Conservation (phyloP, 1,140 invertebrate genomes). For the Solenopsis fugax region DNA sequence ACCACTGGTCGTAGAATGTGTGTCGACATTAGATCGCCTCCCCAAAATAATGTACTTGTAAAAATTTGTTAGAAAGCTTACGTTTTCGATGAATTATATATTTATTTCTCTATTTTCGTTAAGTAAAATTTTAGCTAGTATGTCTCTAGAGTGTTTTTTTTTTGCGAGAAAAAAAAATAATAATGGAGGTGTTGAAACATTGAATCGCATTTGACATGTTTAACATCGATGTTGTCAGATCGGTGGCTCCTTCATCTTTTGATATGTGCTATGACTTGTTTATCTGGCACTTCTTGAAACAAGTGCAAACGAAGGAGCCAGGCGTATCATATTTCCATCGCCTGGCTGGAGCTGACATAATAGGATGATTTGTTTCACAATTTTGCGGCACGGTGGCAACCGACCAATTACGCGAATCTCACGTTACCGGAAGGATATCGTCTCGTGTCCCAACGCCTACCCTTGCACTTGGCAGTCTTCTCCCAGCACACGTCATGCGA, state of each 20-base stretch:
- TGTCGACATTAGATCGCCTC: background rate
- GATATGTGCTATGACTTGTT: conserved; percentile 2
- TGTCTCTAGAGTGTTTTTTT: background rate
- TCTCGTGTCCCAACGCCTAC: conserved; percentile 26
- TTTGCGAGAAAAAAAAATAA: background rate
- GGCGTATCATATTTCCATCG: conserved; percentile 59
- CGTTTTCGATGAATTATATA: background rate
- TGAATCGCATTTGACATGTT: background rate
- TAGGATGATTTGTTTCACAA: conserved; percentile 57
- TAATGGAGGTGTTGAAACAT: background rate
- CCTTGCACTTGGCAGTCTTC: conserved; percentile 55
- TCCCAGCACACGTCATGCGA: background rate
- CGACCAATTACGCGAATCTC: conserved; percentile 53
- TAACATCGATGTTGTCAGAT: conserved; percentile 13
- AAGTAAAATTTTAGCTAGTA: background rate
- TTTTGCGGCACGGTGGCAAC: conserved; percentile 54
- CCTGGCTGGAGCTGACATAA: conserved; percentile 59
- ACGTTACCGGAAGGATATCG: conserved; percentile 49
- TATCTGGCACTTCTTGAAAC: conserved; percentile 35
- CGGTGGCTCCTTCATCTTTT: background rate
- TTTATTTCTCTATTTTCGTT: background rate
- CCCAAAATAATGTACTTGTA: background rate
- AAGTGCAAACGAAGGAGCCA: conserved; percentile 20
- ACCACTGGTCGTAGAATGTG: background rate
- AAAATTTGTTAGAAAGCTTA: background rate